These are phyloP conservation scores for Siniperca scherzeri DNA, from an alignment of 2,797 vertebrate species.

Conservation along the genomic window DNA sequence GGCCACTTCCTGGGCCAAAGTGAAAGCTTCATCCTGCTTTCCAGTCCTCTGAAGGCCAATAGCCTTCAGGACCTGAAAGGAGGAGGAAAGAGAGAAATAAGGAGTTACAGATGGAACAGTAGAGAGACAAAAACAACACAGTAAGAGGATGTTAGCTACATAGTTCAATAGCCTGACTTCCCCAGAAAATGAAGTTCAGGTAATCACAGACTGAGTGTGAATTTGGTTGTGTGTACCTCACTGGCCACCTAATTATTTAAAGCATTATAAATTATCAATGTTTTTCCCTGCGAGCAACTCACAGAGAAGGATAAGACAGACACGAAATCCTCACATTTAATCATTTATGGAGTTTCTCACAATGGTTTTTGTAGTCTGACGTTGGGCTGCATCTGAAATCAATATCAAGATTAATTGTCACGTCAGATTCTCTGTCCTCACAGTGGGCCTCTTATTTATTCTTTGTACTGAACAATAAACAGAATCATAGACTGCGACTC, in stretches of 20 bases:
- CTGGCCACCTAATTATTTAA: neutral
- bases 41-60: slow-evolving; percentile 97
- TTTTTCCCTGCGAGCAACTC: neutral
- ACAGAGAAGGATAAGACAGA: neutral
- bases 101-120: neutral
- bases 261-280: neutral
- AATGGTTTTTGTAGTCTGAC: too few species aligned
- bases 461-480: too few species aligned
- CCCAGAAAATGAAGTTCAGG: neutral
- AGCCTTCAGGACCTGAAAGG: slow-evolving; percentile 93
- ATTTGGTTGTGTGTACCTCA: neutral
- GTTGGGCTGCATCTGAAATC: neutral
- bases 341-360: neutral
- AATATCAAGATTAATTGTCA: neutral
- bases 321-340: neutral
- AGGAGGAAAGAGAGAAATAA: neutral
- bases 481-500: too few species aligned
- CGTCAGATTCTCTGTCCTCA: neutral
- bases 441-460: neutral
- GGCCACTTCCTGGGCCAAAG: slow-evolving; percentile 95
- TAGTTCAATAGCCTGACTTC: neutral
- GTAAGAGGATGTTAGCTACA: too few species aligned
- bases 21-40: slow-evolving; percentile 96
- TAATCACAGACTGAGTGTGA: neutral
- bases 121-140: neutral